Conservation (phyloP, 2,113 vertebrate species). For the Cebidichthys violaceus region DNA sequence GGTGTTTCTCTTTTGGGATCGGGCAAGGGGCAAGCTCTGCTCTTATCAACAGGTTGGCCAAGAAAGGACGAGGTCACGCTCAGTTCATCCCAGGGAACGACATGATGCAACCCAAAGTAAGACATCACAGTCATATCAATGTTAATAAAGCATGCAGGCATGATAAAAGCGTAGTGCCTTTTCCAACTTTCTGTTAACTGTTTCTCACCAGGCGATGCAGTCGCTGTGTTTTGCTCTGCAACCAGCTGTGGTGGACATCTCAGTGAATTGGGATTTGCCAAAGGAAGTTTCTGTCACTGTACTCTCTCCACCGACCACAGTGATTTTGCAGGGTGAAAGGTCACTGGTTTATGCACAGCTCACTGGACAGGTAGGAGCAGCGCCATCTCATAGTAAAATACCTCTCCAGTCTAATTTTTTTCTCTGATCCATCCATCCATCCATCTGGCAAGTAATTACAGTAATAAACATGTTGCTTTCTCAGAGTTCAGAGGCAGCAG, state of each 20-base stretch:
- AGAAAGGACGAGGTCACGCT: constrained; percentile 80
- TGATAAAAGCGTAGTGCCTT: too few relatives aligned
- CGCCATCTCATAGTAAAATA: not conserved
- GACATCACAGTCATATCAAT: not conserved
- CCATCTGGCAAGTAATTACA: too few relatives aligned
- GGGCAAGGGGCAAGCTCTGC: constrained; percentile 88
- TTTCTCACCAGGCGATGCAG: constrained; percentile 72
- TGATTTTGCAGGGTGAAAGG: constrained; percentile 79
- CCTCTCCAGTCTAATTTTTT: not conserved
- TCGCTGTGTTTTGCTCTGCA: constrained; percentile 78
- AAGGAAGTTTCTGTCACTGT: constrained; percentile 62
- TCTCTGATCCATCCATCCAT: not conserved
- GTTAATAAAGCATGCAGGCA: too few relatives aligned
- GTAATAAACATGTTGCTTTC: not conserved
- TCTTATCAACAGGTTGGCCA: constrained; percentile 86
- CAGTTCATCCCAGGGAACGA: constrained; percentile 87
- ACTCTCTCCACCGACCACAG: constrained; percentile 74
- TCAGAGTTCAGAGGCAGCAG: constrained; percentile 60
- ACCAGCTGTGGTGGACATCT: constrained; percentile 72
- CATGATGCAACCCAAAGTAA: constrained; percentile 87
- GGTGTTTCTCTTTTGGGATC: constrained; percentile 90
- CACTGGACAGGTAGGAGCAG: constrained; percentile 68
- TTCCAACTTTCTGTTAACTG: not conserved
- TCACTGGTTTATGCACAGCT: constrained; percentile 79
- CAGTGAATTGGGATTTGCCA: constrained; percentile 74